These are phyloP conservation scores for Elysia chlorotica DNA, from an alignment of 1,140 invertebrate species.

Conservation along the genomic window DNA sequence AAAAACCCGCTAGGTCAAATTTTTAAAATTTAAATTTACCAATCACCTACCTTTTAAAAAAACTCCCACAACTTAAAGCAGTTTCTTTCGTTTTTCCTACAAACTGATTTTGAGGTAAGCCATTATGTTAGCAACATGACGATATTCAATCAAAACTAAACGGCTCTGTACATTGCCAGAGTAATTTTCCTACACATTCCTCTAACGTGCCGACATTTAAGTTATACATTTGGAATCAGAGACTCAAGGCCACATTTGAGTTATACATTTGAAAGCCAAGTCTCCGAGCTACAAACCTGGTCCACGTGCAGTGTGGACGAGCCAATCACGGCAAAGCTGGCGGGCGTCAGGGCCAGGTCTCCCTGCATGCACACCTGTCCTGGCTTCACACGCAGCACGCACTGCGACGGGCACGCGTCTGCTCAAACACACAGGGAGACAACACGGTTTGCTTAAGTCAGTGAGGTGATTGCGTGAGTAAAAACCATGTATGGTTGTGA, in stretches of 20 bases:
- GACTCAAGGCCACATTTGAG: background rate
- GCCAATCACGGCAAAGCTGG: constrained; percentile 5
- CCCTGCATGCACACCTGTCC: background rate
- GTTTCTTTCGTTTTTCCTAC: too few species aligned
- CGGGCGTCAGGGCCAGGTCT: background rate
- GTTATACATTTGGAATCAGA: background rate
- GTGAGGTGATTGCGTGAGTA: too few species aligned
- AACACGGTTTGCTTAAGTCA: background rate
- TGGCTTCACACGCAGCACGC: background rate
- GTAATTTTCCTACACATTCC: too few species aligned
- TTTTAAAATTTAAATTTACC: too few species aligned
- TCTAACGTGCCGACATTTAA: background rate
- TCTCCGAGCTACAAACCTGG: background rate
- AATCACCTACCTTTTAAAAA: too few species aligned
- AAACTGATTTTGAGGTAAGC: background rate
- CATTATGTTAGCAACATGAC: background rate
- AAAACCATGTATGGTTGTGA: background rate
- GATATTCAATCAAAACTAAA: background rate
- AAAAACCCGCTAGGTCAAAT: too few species aligned
- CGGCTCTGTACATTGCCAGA: background rate
- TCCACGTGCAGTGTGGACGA: background rate
- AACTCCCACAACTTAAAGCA: too few species aligned
- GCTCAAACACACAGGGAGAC: background rate
- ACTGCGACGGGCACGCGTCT: background rate
- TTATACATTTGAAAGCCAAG: background rate